Evolutionary conservation across 2,797 vertebrate genomes (phyloP), one percentile per base, ranked within the genome.

Genomic region (Pipistrellus nathusii): DNA sequence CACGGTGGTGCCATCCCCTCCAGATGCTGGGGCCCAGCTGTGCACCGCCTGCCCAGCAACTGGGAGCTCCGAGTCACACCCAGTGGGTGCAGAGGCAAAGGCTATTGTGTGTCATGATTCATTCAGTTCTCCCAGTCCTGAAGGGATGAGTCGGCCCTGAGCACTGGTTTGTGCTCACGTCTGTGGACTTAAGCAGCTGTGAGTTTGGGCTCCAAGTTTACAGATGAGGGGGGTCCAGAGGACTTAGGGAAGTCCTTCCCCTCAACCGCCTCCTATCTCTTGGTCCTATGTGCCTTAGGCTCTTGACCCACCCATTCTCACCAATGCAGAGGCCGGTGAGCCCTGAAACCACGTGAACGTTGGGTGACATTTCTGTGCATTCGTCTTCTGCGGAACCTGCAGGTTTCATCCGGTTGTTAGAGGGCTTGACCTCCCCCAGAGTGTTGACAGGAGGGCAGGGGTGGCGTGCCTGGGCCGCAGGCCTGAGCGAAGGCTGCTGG

Each of bases 51-150:
- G 90, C 0, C 0, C 80, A 92, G 95, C 95, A 94, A 92, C 95
- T 93, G 95, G 96, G 88, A 95, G 82, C 6, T 51, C 21, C 91
- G 97, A 97, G 91, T 98, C 97, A 96, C 53, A 95, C 64, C 15
- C 77, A 66, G 76, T 0, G 0, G 94, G 94, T n/a, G 1, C 53
- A 84, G 76, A 96, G 96, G 91, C 72, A 0, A 71, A 68, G 96
- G 86, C 69, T 83, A 88, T 88, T 73, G 88, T 87, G 88, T 95
- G 80, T 94, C 77, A 9, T 98, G 97, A 98, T 98, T 98, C 96
- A 97, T 94, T 85, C 94, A 97, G 85, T 96, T 98, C 97, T 97
- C 62, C 97, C 94, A 64, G 75, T 55, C 88, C 84, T 44, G 20
- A 46, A 84, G 91, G 55, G 66, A 86, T 94, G 96, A 92, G 66